These are phyloP conservation scores for Furnarius figulus DNA, from an alignment of 2,113 vertebrate species.

Conservation along the genomic window DNA sequence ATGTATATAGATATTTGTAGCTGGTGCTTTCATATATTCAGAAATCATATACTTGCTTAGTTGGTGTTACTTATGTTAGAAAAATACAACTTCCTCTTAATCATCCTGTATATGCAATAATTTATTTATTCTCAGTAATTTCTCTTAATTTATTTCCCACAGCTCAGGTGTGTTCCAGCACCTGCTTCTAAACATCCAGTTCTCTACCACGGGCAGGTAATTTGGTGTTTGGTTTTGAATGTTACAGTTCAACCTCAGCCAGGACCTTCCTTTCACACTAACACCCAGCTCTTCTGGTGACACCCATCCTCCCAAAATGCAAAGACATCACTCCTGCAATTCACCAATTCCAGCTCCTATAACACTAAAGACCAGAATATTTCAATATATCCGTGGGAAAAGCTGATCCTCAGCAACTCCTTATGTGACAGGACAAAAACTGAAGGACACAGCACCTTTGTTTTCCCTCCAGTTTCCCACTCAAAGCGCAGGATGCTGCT, in stretches of 20 bases:
- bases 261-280: not conserved
- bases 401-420: not conserved
- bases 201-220: not conserved
- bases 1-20: not conserved
- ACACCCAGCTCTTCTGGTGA: not conserved
- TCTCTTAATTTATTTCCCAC: not conserved
- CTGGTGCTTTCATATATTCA: not conserved
- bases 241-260: not conserved
- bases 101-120: not conserved
- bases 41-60: not conserved
- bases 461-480: not conserved
- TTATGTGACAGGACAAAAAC: rapidly evolving
- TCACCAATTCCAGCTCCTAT: not conserved
- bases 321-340: not conserved
- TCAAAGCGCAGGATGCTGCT: rapidly evolving
- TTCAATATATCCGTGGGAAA: not conserved
- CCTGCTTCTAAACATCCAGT: not conserved
- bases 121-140: not conserved
- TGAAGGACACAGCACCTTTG: not conserved
- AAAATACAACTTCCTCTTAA: not conserved
- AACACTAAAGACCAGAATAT: not conserved
- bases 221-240: not conserved
- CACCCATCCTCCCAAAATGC: rapidly evolving
- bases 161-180: not conserved
- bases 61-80: not conserved